Base-by-base conservation (phyloP, 1,140 invertebrate species). In the Papilio dardanus region DNA sequence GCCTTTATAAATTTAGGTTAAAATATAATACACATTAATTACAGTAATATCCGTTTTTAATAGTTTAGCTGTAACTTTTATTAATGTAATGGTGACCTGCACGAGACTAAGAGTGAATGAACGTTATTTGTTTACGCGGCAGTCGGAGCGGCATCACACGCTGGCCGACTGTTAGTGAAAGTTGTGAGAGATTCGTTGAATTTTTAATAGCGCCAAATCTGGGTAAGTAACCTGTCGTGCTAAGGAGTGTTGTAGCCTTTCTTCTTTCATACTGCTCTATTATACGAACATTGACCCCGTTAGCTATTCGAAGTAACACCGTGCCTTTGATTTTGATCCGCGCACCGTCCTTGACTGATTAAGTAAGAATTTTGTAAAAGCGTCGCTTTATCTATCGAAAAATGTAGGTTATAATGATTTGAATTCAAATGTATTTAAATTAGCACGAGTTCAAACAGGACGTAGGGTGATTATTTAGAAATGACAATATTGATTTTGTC, bases 111-210 rank as follows among this genome's bases (percentile, higher is more conserved):
- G 67, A 73, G 54, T 58, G 42, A 73, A 73, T 73, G 71, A 73
- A 58, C n/a, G 71, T 73, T 73, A 73, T 73, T 73, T 73, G 71
- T 73, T 73, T 73, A 58, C 46, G 68, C 28, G 33, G 71, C 33
- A 35, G 71, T 73, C 37, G 40, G 35, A 73, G 46, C n/a, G 50
- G 31, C 71, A 73, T 73, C 71, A 79, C 76, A 68, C 75, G 75
- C 68, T 71, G 65, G 69, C 76, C 68, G 76, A 75, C 79, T 81
- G 76, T 80, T 84, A 90, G 90, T 90, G 89, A 92, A 92, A 92
- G 90, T 90, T 87, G 81, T 86, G 84, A 85, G 84, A 89, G 83
- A 87, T 88, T 90, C 83, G 83, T 87, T 88, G 83, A 88, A 92
- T 87, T 90, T 89, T 89, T 88, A 89, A 88, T 88, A 87, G 80